Base-by-base conservation (phyloP, 2,113 vertebrate genomes). In the Stegostoma tigrinum region DNA sequence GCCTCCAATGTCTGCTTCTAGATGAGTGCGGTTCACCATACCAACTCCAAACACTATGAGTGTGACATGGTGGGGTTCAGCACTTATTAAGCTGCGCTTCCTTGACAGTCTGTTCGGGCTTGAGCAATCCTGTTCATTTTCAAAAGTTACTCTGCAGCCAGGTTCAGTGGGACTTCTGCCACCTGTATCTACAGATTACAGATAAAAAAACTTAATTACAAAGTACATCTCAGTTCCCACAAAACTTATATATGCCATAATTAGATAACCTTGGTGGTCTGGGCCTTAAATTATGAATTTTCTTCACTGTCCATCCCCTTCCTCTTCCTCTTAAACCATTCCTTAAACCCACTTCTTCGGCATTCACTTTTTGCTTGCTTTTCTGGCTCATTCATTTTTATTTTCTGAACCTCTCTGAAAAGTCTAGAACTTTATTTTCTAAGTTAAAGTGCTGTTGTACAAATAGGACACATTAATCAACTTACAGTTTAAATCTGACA, bases 1-100 rank as follows among this genome's bases (percentile, higher is more conserved):
- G 0, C 99, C 99, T 0, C 99, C 99, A 0, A 99, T 99, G 97
- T 99, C 99, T 0, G 99, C 99, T 97, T 99, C 99, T 96, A 99
- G 97, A 96, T 99, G 99, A 0, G 99, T 99, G 72, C 99, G 98
- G 97, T 99, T 99, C 95, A 99, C 99, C 99, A 99, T 99, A 95
- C 99, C 99, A 7, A 99, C 99, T 2, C 99, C 99, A 24, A 99
- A 99, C 96, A 99, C 98, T 0, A 99, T 99, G 45, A 99, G 98
- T 0, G 99, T 99, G 23, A 99, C 99, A 0, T 99, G 98, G 97
- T 99, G 99, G 0, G 99, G 98, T 96, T 99, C 99, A 0, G 98
- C 96, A 96, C 97, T 98, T 78, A 99, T 98, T 96, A 99, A 97
- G 97, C 99, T 99, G 61, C 99, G 98, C 27, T 99, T 98, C 96